Evolutionary conservation across 2,888 invertebrate genomes (phyloP).

Genomic region (Maniola hyperantus): DNA sequence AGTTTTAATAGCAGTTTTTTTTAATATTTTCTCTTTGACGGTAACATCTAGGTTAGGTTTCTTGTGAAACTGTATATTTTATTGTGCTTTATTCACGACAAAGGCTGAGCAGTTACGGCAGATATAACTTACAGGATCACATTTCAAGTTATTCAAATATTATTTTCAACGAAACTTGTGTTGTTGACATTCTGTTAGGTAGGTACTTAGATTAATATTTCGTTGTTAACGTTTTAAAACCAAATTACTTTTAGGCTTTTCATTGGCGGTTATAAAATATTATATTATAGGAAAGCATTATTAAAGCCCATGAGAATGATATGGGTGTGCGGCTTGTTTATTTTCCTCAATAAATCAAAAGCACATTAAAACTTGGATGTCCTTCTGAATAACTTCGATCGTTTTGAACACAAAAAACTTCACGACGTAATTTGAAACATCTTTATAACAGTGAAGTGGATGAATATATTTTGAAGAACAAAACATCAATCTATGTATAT

Average conservation of each 20-base stretch:
- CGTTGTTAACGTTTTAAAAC: no score
- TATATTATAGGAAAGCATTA: neutral
- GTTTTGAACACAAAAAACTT: neutral
- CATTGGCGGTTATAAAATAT: no score
- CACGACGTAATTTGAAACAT: neutral
- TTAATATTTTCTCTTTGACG: constrained; percentile 10
- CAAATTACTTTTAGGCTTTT: no score
- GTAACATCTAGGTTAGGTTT: constrained; percentile 6
- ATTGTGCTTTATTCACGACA: constrained; percentile 16
- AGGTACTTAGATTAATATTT: neutral
- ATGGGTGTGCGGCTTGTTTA: neutral
- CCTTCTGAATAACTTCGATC: neutral
- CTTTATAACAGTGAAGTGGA: neutral
- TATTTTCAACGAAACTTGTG: neutral
- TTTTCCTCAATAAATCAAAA: constrained; percentile 4
- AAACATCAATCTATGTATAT: no score
- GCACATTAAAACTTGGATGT: neutral
- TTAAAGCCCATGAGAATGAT: neutral
- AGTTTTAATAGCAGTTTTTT: constrained; percentile 7
- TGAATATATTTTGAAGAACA: no score
- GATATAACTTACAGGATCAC: constrained; percentile 19
- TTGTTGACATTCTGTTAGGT: neutral
- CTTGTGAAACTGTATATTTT: constrained; percentile 19
- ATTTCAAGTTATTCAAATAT: constrained; percentile 11
- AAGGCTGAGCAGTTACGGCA: neutral